phyloP scores from a whole-genome alignment of 2,797 vertebrate genomes.

The Prionace glauca region DNA sequence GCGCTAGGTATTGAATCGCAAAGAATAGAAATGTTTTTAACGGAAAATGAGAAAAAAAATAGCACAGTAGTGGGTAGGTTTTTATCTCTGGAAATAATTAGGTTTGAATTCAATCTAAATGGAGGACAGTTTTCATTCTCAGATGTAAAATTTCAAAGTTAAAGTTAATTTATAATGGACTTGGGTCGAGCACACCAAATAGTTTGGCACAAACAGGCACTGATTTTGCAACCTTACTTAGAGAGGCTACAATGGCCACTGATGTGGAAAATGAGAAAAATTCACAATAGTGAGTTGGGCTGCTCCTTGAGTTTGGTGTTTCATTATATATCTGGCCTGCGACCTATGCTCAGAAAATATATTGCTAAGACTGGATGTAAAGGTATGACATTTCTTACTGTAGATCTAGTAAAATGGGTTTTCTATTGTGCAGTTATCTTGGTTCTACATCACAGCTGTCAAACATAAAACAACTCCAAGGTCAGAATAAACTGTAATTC shows the following conservation, averaged over 20 bases:
- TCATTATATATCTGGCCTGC: neutral
- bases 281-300: neutral
- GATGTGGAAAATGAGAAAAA: constrained; percentile 23
- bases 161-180: neutral
- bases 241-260: neutral
- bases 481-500: constrained; percentile 21
- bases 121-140: neutral
- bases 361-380: neutral
- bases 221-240: constrained; percentile 8
- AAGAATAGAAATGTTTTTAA: neutral
- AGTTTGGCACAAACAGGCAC: neutral
- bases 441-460: neutral
- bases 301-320: neutral
- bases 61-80: neutral
- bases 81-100: neutral
- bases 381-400: neutral
- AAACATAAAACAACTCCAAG: constrained; percentile 1
- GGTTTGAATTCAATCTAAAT: neutral
- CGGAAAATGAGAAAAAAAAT: neutral
- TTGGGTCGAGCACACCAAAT: neutral
- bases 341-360: neutral
- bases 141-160: neutral
- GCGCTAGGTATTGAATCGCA: neutral
- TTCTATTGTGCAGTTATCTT: neutral
- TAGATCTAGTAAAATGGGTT: neutral